Evolutionary conservation across 1,140 invertebrate species (phyloP), one percentile per base, ranked within the genome.

Genomic region (Pseudachorutes palmiensis): DNA sequence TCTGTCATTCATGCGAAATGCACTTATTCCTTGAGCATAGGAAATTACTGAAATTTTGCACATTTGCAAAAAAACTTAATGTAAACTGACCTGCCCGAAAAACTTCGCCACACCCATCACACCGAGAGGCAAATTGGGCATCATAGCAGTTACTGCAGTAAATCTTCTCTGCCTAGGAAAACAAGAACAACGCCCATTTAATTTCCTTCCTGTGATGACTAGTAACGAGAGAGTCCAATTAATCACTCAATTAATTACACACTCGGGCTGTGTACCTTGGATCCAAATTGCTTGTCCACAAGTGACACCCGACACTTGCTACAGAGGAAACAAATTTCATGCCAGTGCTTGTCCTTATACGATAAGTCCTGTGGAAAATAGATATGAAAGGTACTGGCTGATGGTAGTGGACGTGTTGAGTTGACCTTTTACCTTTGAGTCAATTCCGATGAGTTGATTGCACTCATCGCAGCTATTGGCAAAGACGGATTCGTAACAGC

Each of bases 341-440:
- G 96, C 96, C 96, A 99, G 79, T 99, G 97, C 81, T 96, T 96
- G 80, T 99, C 97, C 83, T 99, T 99, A 86, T 99, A 99, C 58
- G 96, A 98, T 77, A 99, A 83, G 85, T 99, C 97, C 96, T 99
- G 12, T 55, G 3, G 9, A 55, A 55, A 55, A 24, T 55, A 55
- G 5, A 55, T 26, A 14, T 55, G 3, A 55, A 26, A 55, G 9
- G 9, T 55, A 19, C 24, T 55, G 12, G 5, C 12, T 26, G 5
- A 55, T 24, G 9, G 9, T 55, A 5, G 24, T 5, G 14, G 51
- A 55, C 5, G 5, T 9, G 24, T 55, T 19, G 36, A 29, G 3
- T 61, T 3, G 3, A 59, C 61, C 51, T 58, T 77, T 81, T 80
- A 98, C 97, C 92, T 99, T 99, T 69, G 94, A 98, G 81, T 99